phyloP scores from a whole-genome alignment of 2,888 invertebrate genomes.

The Gisinianus flammeolus region DNA sequence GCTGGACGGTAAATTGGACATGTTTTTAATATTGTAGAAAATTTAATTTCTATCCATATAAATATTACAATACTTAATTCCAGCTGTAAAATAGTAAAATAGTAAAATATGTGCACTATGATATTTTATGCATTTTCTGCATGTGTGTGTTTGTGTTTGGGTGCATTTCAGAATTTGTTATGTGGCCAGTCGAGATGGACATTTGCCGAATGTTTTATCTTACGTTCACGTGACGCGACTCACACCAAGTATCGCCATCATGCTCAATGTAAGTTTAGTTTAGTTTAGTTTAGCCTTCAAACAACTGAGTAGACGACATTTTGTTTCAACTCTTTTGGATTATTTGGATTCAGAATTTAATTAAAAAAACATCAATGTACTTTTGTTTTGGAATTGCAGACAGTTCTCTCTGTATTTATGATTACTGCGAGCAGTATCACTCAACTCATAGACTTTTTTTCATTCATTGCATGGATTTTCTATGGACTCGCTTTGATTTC shows the following conservation, averaged over 20 bases:
- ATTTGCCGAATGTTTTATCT: slow-evolving; percentile 39
- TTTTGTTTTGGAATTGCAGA: slow-evolving; percentile 65
- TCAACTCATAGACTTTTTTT: slow-evolving; percentile 77
- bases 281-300: no score
- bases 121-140: background rate
- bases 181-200: slow-evolving; percentile 45
- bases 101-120: background rate
- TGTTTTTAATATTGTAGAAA: background rate
- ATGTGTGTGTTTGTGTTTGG: background rate
- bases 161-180: slow-evolving; percentile 39
- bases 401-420: slow-evolving; percentile 85
- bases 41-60: background rate
- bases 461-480: slow-evolving; percentile 84
- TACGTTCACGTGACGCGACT: slow-evolving; percentile 41
- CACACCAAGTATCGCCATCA: slow-evolving; percentile 43
- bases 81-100: no score
- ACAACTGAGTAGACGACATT: no score
- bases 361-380: no score
- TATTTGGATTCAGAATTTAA: no score
- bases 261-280: slow-evolving; percentile 49
- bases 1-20: slow-evolving; percentile 46
- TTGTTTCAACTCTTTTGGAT: no score
- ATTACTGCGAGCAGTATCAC: slow-evolving; percentile 92
- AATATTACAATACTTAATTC: no score
- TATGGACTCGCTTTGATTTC: slow-evolving; percentile 83